These are phyloP conservation scores for Aradophagus sp. DNA, from an alignment of 1,140 invertebrate genomes.

Conservation along the genomic window DNA sequence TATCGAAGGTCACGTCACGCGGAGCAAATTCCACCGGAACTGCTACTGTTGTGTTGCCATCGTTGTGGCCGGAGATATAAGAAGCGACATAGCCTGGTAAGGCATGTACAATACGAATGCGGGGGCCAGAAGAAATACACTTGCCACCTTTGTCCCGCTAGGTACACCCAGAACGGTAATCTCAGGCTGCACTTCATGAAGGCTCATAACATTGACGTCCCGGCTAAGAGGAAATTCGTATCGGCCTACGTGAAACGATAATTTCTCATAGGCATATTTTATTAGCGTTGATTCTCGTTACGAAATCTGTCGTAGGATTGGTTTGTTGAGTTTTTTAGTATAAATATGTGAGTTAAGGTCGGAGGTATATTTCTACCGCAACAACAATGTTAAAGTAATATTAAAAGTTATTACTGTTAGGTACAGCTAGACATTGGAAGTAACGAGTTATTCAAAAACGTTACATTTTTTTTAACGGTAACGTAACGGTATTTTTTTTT, in stretches of 20 bases:
- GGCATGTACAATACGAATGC: slow-evolving; percentile 76
- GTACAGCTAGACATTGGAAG: no score
- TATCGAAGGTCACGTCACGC: slow-evolving; percentile 45
- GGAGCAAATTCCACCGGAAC: slow-evolving; percentile 25
- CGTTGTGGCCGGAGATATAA: slow-evolving; percentile 61
- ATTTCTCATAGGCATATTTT: background rate
- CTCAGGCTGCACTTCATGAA: slow-evolving; percentile 67
- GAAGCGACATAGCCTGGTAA: slow-evolving; percentile 54
- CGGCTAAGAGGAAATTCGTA: slow-evolving; percentile 55
- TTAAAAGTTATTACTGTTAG: no score
- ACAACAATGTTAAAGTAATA: no score
- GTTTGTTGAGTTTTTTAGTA: no score
- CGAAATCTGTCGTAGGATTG: no score
- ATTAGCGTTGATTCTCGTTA: background rate
- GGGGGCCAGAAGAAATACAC: slow-evolving; percentile 72
- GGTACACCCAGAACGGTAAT: slow-evolving; percentile 72
- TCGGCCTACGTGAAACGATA: slow-evolving; percentile 40
- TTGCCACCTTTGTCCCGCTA: slow-evolving; percentile 71
- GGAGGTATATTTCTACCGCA: no score
- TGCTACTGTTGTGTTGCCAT: slow-evolving; percentile 30
- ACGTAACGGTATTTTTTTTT: no score
- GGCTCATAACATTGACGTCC: slow-evolving; percentile 58
- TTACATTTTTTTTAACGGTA: no score
- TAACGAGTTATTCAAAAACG: no score
- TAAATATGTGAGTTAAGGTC: no score